Base-by-base conservation (phyloP, 2,797 vertebrate species). In the Anguilla megastoma region DNA sequence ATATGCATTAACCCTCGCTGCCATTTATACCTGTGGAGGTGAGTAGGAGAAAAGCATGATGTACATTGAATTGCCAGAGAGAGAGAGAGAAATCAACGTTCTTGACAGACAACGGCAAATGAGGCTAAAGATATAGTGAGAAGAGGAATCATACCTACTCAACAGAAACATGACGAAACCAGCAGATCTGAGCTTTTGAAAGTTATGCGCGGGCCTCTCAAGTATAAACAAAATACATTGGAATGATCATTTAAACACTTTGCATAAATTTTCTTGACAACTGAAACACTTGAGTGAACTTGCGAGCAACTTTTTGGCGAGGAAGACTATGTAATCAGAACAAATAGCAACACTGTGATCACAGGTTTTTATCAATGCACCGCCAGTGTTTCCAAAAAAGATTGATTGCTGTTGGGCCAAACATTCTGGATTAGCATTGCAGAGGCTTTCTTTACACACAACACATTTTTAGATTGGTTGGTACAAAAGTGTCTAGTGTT, bases 171-270 rank as follows among this genome's bases (percentile, higher is more conserved):
- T 9, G 18, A 80, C n/a, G 6, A 50, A 80, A 24, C 41, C 45
- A 9, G 41, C 41, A 80, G 76, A 80, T 80, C 48, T 21, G 48
- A 48, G 45, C 45, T 45, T 41, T n/a, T 30, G 76, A 5, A 48
- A 45, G 12, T 45, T 27, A 50, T 48, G 76, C 41, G 6, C 30
- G 41, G 7, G 21, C 71, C 27, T 80, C 36, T 80, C 36, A 24
- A 80, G 36, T 48, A 24, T 18, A 80, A 50, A 41, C 45, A 80
- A 80, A 80, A 24, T 45, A 50, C 45, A 10, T 24, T 48, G 76
- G 36, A 50, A 48, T 41, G 41, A 50, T 80, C 76, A 80, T 80
- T 80, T 48, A 80, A 80, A 41, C 76, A 50, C 76, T 50, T 80
- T 50, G 41, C 76, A 80, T 80, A 80, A 48, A 80, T 41, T 21